A percentile compares a stretch with the other conserved stretches of the same genome.
Evolutionary conservation across 2,888 invertebrate genomes (phyloP).

Genomic region (Drosophila emarginata): DNA sequence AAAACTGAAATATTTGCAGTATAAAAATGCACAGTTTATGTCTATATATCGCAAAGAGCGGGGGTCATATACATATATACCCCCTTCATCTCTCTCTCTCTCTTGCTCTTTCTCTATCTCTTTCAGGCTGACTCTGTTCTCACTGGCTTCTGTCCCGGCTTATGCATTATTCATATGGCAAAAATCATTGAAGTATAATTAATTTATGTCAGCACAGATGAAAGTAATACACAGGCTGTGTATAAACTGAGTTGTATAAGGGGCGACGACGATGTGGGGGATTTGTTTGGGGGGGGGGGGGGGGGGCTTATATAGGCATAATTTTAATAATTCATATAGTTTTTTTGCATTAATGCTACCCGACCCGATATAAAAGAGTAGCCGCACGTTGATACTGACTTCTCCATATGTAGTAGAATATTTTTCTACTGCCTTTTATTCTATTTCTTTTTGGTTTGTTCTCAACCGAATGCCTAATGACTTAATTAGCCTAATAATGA

Average conservation of each 20-base stretch:
- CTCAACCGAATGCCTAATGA: slow-evolving; percentile 69
- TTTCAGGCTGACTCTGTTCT: neutral
- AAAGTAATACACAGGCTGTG: slow-evolving; percentile 43
- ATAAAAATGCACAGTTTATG: neutral
- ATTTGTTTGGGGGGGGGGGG: too few relatives aligned
- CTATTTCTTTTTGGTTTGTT: slow-evolving; percentile 4
- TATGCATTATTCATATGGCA: slow-evolving; percentile 64
- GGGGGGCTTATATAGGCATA: slow-evolving; percentile 10
- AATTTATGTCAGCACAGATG: slow-evolving; percentile 66
- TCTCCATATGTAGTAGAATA: too few relatives aligned
- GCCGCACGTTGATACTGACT: slow-evolving; percentile 15
- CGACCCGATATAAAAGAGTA: neutral
- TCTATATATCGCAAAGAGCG: neutral
- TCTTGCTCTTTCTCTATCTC: neutral
- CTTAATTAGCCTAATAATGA: slow-evolving; percentile 72
- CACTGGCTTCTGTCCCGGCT: neutral
- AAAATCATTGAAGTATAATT: slow-evolving; percentile 71
- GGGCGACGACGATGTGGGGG: neutral
- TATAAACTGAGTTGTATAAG: neutral
- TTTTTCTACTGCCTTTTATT: too few relatives aligned
- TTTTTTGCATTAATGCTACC: slow-evolving; percentile 57
- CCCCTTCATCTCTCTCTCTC: neutral
- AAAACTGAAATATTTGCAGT: neutral
- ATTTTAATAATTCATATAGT: slow-evolving; percentile 73
- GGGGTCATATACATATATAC: neutral